Conservation (phyloP, 37 sponge, comb jelly and placozoan species). For the Theonella swinhoei region DNA sequence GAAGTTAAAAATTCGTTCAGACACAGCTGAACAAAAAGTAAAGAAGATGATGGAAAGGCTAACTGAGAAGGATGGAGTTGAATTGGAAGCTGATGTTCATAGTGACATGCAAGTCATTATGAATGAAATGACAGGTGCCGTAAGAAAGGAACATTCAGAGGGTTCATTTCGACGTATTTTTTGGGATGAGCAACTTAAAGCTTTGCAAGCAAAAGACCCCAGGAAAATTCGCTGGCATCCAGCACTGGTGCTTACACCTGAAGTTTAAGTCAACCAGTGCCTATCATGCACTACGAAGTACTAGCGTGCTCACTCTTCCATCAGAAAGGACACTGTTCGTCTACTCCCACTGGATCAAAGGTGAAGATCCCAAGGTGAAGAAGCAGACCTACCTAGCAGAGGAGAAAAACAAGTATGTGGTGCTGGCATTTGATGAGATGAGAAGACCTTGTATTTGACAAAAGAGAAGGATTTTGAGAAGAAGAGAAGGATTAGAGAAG, state of each 20-base stretch:
- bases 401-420: slow-evolving; percentile 33
- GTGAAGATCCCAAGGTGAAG: slow-evolving; percentile 8
- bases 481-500: no score
- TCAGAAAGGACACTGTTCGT: slow-evolving; percentile 46
- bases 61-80: slow-evolving; percentile 16
- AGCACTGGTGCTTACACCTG: slow-evolving; percentile 50
- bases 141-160: slow-evolving; percentile 31
- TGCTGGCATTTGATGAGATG: slow-evolving; percentile 36
- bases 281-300: slow-evolving; percentile 43
- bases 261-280: slow-evolving; percentile 38
- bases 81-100: slow-evolving; percentile 28
- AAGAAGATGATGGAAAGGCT: slow-evolving; percentile 20
- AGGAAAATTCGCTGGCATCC: slow-evolving; percentile 57
- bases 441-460: slow-evolving; percentile 49
- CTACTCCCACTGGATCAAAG: slow-evolving; percentile 27
- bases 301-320: slow-evolving; percentile 32
- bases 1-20: slow-evolving; percentile 15
- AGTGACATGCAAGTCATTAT: slow-evolving; percentile 41
- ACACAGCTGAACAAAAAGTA: slow-evolving; percentile 18
- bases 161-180: slow-evolving; percentile 51
- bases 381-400: slow-evolving; percentile 27
- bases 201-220: slow-evolving; percentile 26
- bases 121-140: slow-evolving; percentile 8
- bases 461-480: no score
- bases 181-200: slow-evolving; percentile 57